Percentiles rank a stretch among this genome's conserved stretches.
These are phyloP conservation scores for Catharus ustulatus DNA, from an alignment of 2,797 vertebrate genomes.

Conservation along the genomic window DNA sequence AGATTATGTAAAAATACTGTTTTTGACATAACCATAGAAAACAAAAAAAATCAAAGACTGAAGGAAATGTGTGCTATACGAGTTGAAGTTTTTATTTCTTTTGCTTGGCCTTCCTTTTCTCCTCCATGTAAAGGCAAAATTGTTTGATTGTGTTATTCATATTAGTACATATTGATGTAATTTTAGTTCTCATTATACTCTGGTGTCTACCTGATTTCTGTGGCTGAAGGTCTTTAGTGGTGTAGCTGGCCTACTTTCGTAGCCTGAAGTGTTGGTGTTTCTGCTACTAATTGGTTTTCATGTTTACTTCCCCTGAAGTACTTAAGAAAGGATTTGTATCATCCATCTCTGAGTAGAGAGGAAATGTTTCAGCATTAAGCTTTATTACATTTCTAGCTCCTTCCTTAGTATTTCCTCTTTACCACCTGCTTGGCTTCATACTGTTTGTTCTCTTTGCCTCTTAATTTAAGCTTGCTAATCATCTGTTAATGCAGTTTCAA, in stretches of 20 bases:
- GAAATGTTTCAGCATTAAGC: slow-evolving; percentile 34
- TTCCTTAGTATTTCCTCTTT: slow-evolving; percentile 38
- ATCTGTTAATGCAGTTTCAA: slow-evolving; percentile 39
- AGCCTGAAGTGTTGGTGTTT: neutral
- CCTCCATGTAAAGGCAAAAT: neutral
- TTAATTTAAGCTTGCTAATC: slow-evolving; percentile 57
- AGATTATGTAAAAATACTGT: neutral
- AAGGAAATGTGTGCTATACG: neutral
- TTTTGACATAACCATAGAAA: neutral
- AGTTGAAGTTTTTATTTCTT: neutral
- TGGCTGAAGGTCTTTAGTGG: neutral
- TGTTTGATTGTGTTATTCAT: neutral
- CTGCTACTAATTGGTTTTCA: neutral
- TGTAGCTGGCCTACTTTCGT: neutral
- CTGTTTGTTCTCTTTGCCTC: slow-evolving; percentile 28
- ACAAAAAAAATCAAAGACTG: neutral
- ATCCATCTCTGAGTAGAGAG: neutral
- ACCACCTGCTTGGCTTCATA: slow-evolving; percentile 21
- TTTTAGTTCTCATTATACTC: neutral
- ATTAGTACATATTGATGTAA: neutral
- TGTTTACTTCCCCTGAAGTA: neutral
- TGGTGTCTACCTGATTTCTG: neutral
- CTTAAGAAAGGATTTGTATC: neutral
- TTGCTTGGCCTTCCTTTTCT: neutral
- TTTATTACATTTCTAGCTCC: slow-evolving; percentile 2